phyloP scores from a whole-genome alignment of 2,113 vertebrate genomes.

The Nibea albiflora region DNA sequence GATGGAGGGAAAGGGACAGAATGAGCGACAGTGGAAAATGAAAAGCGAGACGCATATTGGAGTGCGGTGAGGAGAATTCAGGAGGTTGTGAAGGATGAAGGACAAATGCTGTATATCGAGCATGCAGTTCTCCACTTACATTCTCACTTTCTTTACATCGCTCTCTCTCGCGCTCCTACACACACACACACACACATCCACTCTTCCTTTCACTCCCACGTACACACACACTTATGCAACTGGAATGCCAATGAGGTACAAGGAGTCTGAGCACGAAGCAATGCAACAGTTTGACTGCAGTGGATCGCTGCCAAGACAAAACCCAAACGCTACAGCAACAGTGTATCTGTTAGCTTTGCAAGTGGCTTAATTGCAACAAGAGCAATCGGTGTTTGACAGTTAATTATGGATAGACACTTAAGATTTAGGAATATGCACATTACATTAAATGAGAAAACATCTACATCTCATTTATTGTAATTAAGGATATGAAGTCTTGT shows the following conservation, averaged over 20 bases:
- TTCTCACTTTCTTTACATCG: constrained; percentile 48
- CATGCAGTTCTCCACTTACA: constrained; percentile 21
- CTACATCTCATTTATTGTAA: neutral
- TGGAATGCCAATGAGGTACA: constrained; percentile 73
- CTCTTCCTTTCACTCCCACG: constrained; percentile 5
- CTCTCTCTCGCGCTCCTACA: neutral
- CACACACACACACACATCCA: constrained; percentile 18
- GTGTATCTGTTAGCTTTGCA: constrained; percentile 14
- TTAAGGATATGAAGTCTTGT: neutral
- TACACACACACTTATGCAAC: constrained; percentile 44
- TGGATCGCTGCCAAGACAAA: constrained; percentile 67
- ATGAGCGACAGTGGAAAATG: neutral
- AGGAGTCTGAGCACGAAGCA: constrained; percentile 76
- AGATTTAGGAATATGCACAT: neutral
- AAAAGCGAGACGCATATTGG: constrained; percentile 20
- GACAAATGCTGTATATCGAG: constrained; percentile 27
- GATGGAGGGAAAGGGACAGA: neutral
- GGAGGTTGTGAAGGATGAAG: constrained; percentile 39
- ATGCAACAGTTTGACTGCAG: constrained; percentile 83
- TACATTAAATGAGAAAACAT: neutral
- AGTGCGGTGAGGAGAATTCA: constrained; percentile 32
- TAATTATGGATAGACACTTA: neutral
- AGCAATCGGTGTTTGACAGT: neutral
- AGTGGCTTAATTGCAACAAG: neutral
- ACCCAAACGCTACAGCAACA: constrained; percentile 41